Conservation (phyloP, 2,797 vertebrate genomes). For the Phyllotis vaccarum region DNA sequence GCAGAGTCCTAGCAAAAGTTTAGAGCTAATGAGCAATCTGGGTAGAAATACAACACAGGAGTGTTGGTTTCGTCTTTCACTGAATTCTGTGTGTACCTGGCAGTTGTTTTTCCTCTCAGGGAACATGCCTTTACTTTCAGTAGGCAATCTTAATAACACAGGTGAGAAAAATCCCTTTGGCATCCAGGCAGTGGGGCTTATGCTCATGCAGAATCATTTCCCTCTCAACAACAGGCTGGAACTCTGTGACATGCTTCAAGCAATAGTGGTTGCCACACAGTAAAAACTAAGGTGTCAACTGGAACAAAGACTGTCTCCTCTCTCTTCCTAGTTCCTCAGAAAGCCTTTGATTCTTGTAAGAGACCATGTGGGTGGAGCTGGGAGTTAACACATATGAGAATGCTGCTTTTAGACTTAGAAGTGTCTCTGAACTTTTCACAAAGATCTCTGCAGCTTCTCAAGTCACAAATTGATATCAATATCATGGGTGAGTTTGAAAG, state of each 20-base stretch:
- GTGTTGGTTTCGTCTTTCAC: slow-evolving; percentile 23
- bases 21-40: slow-evolving; percentile 36
- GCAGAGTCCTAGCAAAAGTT: not conserved
- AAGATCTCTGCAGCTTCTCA: not conserved
- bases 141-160: slow-evolving; percentile 11
- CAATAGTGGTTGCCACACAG: slow-evolving; percentile 17
- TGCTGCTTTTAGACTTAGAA: not conserved
- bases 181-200: slow-evolving; percentile 1
- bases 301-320: not conserved
- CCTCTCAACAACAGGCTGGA: slow-evolving; percentile 25
- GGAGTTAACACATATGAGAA: not conserved
- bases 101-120: not conserved
- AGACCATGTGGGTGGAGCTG: not conserved
- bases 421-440: not conserved
- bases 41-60: slow-evolving; percentile 42
- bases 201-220: slow-evolving; percentile 30
- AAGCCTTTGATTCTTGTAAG: not conserved
- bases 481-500: not conserved
- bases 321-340: not conserved
- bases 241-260: slow-evolving; percentile 38
- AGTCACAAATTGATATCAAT: not conserved
- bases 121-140: not conserved
- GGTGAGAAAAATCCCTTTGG: slow-evolving; percentile 51
- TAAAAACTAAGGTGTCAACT: not conserved
- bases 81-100: not conserved